phyloP scores from a whole-genome alignment of 2,888 invertebrate species.

The Drosophila kuntzei region DNA sequence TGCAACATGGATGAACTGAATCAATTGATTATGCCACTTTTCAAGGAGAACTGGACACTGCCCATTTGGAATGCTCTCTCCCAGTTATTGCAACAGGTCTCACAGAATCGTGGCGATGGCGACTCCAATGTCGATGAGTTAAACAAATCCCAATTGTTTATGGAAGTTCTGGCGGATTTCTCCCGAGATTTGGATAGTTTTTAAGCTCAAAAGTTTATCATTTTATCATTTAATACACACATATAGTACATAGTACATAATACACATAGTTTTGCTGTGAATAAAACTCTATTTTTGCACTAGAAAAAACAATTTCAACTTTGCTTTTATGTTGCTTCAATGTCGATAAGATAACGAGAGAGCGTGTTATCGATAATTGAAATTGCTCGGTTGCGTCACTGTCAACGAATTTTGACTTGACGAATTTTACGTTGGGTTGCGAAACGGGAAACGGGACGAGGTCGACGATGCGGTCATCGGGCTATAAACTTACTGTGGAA shows the following conservation, averaged over 20 bases:
- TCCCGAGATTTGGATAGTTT: constrained; percentile 83
- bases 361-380: constrained; percentile 44
- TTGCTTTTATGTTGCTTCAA: constrained; percentile 12
- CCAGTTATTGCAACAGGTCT: constrained; percentile 69
- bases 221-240: constrained; percentile 22
- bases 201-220: constrained; percentile 43
- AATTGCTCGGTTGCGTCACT: constrained; percentile 47
- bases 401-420: constrained; percentile 25
- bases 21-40: constrained; percentile 89
- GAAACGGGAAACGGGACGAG: constrained; percentile 36
- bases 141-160: constrained; percentile 84
- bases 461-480: constrained; percentile 37
- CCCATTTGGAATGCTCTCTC: constrained; percentile 74
- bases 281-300: constrained; percentile 57
- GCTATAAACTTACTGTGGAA: constrained; percentile 1
- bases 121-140: constrained; percentile 57
- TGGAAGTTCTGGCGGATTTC: constrained; percentile 85
- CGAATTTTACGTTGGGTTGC: constrained; percentile 28
- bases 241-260: too few relatives aligned
- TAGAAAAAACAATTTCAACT: constrained; percentile 22
- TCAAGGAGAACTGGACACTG: constrained; percentile 89
- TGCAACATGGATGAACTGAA: constrained; percentile 88
- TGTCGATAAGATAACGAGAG: constrained; percentile 46
- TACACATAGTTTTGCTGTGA: constrained; percentile 34
- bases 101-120: constrained; percentile 32